phyloP scores from a whole-genome alignment of 2,113 vertebrate species.

The Anguilla japonica region DNA sequence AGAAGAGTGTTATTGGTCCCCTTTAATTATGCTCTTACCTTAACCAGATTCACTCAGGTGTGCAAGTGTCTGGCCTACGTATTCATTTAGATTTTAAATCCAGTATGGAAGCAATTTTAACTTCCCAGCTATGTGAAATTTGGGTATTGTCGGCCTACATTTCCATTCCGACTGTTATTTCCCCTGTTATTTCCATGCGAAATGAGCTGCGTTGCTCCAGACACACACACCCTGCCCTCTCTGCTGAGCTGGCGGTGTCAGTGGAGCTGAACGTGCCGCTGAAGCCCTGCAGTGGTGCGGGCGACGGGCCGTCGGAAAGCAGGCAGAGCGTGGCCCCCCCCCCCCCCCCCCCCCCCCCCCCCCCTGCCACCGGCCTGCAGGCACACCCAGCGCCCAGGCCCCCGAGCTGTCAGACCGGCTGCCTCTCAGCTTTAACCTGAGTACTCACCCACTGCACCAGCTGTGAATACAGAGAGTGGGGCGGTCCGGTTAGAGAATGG shows the following conservation, averaged over 20 bases:
- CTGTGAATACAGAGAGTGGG: too few relatives aligned
- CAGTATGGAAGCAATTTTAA: background rate
- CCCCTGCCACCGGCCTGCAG: background rate
- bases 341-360: background rate
- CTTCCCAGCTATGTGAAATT: background rate
- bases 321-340: background rate
- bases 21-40: too few relatives aligned
- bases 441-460: too few relatives aligned
- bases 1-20: too few relatives aligned
- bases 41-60: background rate
- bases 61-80: background rate
- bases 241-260: background rate
- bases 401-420: background rate
- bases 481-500: too few relatives aligned
- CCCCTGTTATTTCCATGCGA: background rate
- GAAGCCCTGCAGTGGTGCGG: background rate
- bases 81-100: background rate
- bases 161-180: background rate
- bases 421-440: background rate
- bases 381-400: background rate
- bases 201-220: background rate
- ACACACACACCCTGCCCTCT: background rate
- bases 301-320: background rate
- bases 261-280: background rate
- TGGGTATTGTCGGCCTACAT: background rate